Conservation (phyloP, 2,888 invertebrate genomes). For the Magallana nippona region DNA sequence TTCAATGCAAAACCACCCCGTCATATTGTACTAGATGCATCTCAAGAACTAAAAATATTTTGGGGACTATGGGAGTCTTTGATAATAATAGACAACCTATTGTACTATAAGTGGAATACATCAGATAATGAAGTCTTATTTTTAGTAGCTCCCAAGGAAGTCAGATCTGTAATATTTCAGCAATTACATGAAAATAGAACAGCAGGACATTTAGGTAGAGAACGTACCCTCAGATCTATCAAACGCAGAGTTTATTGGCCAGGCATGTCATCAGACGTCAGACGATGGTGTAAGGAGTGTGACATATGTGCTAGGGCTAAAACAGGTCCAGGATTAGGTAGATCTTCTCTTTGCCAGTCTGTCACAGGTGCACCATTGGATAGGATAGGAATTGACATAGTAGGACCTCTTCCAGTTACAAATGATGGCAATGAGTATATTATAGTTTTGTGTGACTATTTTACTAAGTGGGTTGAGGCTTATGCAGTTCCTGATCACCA, state of each 20-base stretch:
- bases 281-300: slow-evolving; percentile 52
- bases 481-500: slow-evolving; percentile 50
- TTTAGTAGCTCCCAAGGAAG: slow-evolving; percentile 42
- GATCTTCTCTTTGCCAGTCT: slow-evolving; percentile 18
- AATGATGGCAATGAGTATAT: slow-evolving; percentile 55
- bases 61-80: slow-evolving; percentile 45
- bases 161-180: slow-evolving; percentile 41
- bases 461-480: slow-evolving; percentile 55
- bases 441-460: slow-evolving; percentile 59
- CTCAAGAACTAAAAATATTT: slow-evolving; percentile 14
- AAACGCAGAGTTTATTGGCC: slow-evolving; percentile 56
- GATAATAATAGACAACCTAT: slow-evolving; percentile 10
- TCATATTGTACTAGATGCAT: slow-evolving; percentile 4
- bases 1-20: slow-evolving; percentile 32
- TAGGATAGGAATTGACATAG: slow-evolving; percentile 54
- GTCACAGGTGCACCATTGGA: slow-evolving; percentile 17
- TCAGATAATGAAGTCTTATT: slow-evolving; percentile 25
- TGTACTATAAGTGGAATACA: slow-evolving; percentile 28
- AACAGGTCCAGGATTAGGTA: slow-evolving; percentile 46
- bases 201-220: slow-evolving; percentile 56
- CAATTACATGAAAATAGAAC: slow-evolving; percentile 41
- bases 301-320: slow-evolving; percentile 51
- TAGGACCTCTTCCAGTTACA: slow-evolving; percentile 56
- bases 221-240: slow-evolving; percentile 52
- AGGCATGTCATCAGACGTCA: slow-evolving; percentile 47